These are phyloP conservation scores for Umimayanthus kanabou DNA, from an alignment of 92 coral and sea anemone species.

Conservation along the genomic window DNA sequence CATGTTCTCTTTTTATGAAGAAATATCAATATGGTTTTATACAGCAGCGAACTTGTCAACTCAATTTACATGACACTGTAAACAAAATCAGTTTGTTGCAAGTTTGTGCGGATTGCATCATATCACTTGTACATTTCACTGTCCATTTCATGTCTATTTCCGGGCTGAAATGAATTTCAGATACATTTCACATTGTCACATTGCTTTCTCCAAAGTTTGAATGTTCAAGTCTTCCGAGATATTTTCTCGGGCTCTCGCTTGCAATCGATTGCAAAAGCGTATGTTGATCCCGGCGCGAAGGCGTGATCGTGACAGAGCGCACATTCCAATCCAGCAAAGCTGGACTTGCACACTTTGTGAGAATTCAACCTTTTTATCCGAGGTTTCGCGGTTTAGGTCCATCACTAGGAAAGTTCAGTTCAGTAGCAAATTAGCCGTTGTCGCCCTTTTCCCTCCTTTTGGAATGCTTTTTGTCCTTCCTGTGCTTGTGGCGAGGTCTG, in stretches of 20 bases:
- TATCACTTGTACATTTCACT: conserved; percentile 8
- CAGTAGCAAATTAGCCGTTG: not conserved
- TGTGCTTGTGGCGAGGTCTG: conserved; percentile 63
- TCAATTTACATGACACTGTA: not conserved
- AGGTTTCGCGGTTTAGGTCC: conserved; percentile 1
- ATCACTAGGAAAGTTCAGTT: not conserved
- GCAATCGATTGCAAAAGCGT: not conserved
- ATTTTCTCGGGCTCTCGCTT: not conserved
- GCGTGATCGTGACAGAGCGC: not conserved
- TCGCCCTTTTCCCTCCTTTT: conserved; percentile 28
- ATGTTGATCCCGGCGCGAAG: not conserved
- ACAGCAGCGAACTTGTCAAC: not conserved
- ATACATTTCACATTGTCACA: not conserved
- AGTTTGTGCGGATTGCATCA: conserved; percentile 1
- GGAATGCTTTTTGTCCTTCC: conserved; percentile 38
- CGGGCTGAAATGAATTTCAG: not conserved
- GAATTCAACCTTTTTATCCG: not conserved
- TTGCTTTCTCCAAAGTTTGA: not conserved
- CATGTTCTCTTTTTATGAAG: not conserved
- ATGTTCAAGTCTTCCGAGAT: not conserved
- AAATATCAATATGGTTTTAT: not conserved
- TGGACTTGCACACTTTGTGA: not conserved
- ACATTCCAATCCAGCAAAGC: not conserved
- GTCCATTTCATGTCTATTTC: not conserved
- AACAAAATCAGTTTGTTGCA: not conserved